Evolutionary conservation across 1,140 invertebrate genomes (phyloP), one percentile per base, ranked within the genome.

Genomic region (Phymastichus coffea): DNA sequence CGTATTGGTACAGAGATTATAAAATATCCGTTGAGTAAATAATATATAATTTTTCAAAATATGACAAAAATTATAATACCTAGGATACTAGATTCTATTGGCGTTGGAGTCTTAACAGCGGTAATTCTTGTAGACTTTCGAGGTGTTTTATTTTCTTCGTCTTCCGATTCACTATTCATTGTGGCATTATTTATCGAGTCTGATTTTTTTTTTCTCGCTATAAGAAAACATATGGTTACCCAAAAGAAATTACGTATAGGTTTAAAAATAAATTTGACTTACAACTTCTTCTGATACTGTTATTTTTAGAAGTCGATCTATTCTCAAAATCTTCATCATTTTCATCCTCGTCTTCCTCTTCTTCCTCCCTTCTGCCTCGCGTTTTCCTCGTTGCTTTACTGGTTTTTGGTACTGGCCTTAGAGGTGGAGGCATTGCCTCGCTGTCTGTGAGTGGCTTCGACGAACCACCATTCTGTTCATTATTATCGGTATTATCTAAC

Each of bases 361-460:
- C 48, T 1, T 58, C 56, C 9, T 43, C 26, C 1, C 43, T 26
- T 1, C 20, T 15, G 17, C 4, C 9, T 20, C 25, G 52, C 30
- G 20, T 26, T 4, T 15, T 10, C 8, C 49, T 47, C 10, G 6
- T 1, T 2, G 14, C 19, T 17, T 57, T 62, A 14, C 30, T 20
- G 30, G 47, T 35, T 17, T 62, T 62, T 19, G 38, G 61, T 10
- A 60, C 51, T 3, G 54, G 56, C 1, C n/a, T 49, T 12, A 54
- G 57, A 4, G 73, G 77, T 6, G 77, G 77, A 52, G 77, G 76
- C 76, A 79, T 79, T 15, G 64, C 62, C 23, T 67, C 48, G 12
- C 23, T 64, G 51, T 77, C 71, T 6, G 57, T 54, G 1, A 67
- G 9, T 3, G 49, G 14, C 7, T 57, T 47, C 6, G 44, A 22